A percentile compares a stretch with the other conserved stretches of the same genome.
phyloP scores from a whole-genome alignment of 2,888 invertebrate species.

The Tipula confusa region DNA sequence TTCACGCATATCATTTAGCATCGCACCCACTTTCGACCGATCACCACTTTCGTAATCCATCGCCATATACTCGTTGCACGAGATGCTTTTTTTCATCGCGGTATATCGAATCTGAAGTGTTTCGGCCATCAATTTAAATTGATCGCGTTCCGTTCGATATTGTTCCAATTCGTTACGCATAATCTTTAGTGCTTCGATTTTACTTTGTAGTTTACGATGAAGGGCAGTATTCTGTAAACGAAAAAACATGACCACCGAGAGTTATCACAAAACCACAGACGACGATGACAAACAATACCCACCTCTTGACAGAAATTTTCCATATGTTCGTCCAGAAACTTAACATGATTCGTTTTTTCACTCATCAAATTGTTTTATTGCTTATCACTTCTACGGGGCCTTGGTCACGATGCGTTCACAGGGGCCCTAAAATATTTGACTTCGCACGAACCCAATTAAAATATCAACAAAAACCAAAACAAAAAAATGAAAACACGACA shows the following conservation, averaged over 20 bases:
- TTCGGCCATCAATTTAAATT: slow-evolving; percentile 74
- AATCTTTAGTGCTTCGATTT: slow-evolving; percentile 75
- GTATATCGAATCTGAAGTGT: slow-evolving; percentile 60
- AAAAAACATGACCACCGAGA: too few species aligned
- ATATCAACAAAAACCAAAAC: slow-evolving; percentile 9
- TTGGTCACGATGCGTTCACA: too few species aligned
- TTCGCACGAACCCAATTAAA: not conserved
- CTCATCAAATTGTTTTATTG: not conserved
- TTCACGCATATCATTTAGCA: slow-evolving; percentile 57
- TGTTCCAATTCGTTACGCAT: slow-evolving; percentile 72
- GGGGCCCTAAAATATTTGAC: too few species aligned
- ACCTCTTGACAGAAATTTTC: slow-evolving; percentile 51
- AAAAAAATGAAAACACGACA: not conserved
- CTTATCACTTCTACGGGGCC: not conserved
- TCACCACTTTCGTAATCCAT: slow-evolving; percentile 39
- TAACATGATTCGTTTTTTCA: slow-evolving; percentile 39
- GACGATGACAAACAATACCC: slow-evolving; percentile 33
- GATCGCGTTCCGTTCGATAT: slow-evolving; percentile 73
- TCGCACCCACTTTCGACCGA: slow-evolving; percentile 54
- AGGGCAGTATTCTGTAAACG: slow-evolving; percentile 49
- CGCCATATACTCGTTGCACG: slow-evolving; percentile 42
- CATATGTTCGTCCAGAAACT: slow-evolving; percentile 49
- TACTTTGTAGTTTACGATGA: slow-evolving; percentile 71
- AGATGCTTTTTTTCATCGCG: slow-evolving; percentile 49
- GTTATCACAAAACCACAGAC: not conserved